Base-by-base conservation (phyloP, 2,888 invertebrate genomes). In the Candidula unifasciata region DNA sequence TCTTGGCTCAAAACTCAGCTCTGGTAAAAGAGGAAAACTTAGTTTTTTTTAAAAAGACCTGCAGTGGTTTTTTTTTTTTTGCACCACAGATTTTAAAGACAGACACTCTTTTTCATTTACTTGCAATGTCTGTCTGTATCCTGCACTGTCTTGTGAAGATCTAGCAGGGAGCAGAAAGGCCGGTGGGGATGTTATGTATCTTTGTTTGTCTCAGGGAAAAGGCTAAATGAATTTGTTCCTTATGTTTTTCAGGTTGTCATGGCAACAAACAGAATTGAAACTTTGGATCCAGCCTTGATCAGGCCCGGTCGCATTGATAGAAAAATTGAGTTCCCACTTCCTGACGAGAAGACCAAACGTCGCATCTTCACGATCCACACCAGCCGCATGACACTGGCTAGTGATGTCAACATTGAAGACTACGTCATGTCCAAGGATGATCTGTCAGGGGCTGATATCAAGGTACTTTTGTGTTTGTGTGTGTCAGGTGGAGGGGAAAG, bases 341-440 rank as follows among this genome's bases (percentile, higher is more conserved):
- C 99, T 0, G 99, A 99, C 94, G 99, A 99, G 93, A 99, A 99
- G 94, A 99, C 99, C 0, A 94, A 94, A 93, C 95, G 97, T 84
- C 95, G 99, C 88, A 99, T 99, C 92, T 99, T 99, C 93, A 97
- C 96, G 88, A 99, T 99, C 91, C 99, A 99, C 94, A 99, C 99
- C 0, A 97, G 97, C n/a, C 95, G 98, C 88, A 99, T 99, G 99
- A 99, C 99, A 0, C 95, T 99, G 85, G 96, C 99, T 18, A 97
- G 96, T 87, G 99, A 99, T 94, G 99, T 99, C 16, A 98, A 98
- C 93, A 95, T 99, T 21, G 97, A 97, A 86, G 99, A 99, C 94
- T 96, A 99, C 80, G 98, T 99, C 88, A 98, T 99, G 97, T 97
- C 99, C 6, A 99, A 99, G 94, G 99, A 99, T 95, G 99, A 99